These are phyloP conservation scores for Gymnobelideus leadbeateri DNA, from an alignment of 2,113 vertebrate genomes.

Conservation along the genomic window DNA sequence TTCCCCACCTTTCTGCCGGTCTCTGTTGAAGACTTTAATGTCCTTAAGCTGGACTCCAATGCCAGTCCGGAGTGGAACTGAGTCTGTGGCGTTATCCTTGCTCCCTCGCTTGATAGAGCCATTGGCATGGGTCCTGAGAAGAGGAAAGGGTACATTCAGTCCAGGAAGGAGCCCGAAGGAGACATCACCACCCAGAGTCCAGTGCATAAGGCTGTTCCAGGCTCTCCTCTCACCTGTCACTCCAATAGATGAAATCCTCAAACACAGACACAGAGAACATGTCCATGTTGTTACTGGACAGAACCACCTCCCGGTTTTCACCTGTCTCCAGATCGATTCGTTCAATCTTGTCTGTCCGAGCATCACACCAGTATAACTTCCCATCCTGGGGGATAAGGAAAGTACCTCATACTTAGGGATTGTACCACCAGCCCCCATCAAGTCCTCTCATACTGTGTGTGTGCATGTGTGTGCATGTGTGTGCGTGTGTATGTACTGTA, in stretches of 20 bases:
- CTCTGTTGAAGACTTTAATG: constrained; percentile 98
- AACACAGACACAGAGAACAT: constrained; percentile 99
- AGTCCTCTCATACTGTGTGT: neutral
- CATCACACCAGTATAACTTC: constrained; percentile 97
- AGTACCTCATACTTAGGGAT: neutral
- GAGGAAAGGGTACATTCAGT: fast-evolving
- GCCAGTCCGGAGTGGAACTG: constrained; percentile 93
- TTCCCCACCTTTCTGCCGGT: constrained; percentile 91
- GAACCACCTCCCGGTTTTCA: constrained; percentile 93
- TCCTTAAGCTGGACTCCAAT: constrained; percentile 98
- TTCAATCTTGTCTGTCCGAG: constrained; percentile 96
- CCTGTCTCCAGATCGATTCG: constrained; percentile 96
- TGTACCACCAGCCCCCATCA: fast-evolving
- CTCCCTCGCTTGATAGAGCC: constrained; percentile 97
- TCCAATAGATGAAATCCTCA: constrained; percentile 98
- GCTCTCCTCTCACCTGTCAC: constrained; percentile 88
- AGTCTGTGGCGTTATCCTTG: constrained; percentile 97
- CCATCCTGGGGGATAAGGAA: constrained; percentile 84
- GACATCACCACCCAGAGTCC: fast-evolving
- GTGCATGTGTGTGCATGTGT: fast-evolving
- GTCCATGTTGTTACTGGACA: constrained; percentile 98
- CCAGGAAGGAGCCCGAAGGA: neutral
- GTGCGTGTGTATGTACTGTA: no score
- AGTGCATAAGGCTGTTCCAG: neutral
- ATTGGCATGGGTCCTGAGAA: constrained; percentile 93